Conservation (phyloP, 2,113 vertebrate genomes). For the Chloropsis hardwickii region DNA sequence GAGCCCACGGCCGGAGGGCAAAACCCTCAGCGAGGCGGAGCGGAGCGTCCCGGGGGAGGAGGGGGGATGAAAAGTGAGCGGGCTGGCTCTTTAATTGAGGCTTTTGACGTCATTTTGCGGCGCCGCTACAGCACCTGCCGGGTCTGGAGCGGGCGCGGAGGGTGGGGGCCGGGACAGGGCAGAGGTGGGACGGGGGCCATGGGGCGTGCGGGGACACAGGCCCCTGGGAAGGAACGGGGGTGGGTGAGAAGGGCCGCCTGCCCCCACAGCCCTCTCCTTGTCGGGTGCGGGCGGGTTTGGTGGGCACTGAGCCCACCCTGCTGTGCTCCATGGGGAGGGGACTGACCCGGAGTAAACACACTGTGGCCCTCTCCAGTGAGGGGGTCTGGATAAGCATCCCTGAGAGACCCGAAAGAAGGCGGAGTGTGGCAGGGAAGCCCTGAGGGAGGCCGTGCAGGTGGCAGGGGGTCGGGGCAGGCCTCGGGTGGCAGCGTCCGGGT, state of each 20-base stretch:
- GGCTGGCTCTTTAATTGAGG: neutral
- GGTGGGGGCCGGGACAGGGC: fast-evolving
- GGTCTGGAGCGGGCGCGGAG: neutral
- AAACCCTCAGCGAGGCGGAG: fast-evolving
- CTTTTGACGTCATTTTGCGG: neutral
- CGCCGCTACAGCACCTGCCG: neutral
- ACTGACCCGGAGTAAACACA: fast-evolving
- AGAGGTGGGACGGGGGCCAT: neutral
- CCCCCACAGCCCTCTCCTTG: fast-evolving
- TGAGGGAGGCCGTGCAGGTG: fast-evolving
- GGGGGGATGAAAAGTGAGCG: neutral
- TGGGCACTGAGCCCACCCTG: neutral
- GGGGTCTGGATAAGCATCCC: neutral
- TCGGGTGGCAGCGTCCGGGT: fast-evolving
- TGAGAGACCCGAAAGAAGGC: fast-evolving
- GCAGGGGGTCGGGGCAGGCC: fast-evolving
- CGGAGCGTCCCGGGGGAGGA: neutral
- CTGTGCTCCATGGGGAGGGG: neutral
- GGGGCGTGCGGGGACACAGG: neutral
- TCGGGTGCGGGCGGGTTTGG: neutral
- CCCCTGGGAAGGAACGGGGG: fast-evolving
- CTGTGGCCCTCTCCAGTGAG: fast-evolving
- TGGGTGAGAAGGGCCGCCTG: too few species aligned
- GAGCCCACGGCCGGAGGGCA: too few species aligned
- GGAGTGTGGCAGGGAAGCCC: neutral